phyloP scores from a whole-genome alignment of 2,797 vertebrate species.

The Dipus sagitta region DNA sequence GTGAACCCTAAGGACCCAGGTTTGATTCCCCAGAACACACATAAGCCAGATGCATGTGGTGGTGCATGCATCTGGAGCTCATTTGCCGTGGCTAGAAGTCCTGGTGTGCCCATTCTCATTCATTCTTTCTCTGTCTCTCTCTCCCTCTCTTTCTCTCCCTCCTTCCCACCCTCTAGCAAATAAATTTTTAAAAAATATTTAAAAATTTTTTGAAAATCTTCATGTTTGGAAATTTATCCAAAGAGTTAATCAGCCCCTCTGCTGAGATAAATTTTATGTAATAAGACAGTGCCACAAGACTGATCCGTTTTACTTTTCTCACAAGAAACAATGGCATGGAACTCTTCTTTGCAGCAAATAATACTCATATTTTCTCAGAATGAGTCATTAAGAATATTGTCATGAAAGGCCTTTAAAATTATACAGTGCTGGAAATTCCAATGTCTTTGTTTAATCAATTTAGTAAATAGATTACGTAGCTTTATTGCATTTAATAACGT shows the following conservation, averaged over 20 bases:
- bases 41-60: too few relatives aligned
- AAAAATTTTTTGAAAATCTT: not conserved
- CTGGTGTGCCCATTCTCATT: too few relatives aligned
- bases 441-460: not conserved
- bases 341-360: not conserved
- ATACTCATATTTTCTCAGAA: not conserved
- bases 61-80: too few relatives aligned
- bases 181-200: too few relatives aligned
- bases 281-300: not conserved
- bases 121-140: too few relatives aligned
- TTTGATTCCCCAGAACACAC: too few relatives aligned
- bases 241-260: not conserved
- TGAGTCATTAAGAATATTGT: not conserved
- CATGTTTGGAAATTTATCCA: not conserved
- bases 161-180: too few relatives aligned
- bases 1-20: too few relatives aligned
- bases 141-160: too few relatives aligned
- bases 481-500: not conserved
- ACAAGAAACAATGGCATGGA: not conserved
- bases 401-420: slow-evolving; percentile 10
- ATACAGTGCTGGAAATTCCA: not conserved
- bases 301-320: slow-evolving; percentile 41
- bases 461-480: not conserved
- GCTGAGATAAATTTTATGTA: not conserved
- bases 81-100: too few relatives aligned